Conservation (phyloP, 1,140 invertebrate genomes). For the Cherax quadricarinatus region DNA sequence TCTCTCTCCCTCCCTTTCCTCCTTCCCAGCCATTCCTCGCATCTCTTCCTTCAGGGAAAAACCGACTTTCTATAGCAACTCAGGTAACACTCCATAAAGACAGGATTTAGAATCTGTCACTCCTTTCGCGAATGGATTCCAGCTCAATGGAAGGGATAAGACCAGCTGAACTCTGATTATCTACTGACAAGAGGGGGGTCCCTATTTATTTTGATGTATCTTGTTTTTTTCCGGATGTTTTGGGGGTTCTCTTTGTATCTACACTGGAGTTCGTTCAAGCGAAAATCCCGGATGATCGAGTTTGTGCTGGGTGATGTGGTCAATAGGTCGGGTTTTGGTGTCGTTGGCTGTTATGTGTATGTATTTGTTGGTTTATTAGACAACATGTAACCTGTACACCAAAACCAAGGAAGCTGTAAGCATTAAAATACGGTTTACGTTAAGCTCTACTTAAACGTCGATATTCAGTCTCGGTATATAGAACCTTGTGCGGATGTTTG, state of each 20-base stretch:
- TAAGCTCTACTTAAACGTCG: too few species aligned
- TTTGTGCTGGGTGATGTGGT: neutral
- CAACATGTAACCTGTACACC: too few species aligned
- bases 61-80: neutral
- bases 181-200: neutral
- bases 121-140: neutral
- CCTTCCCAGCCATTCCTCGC: neutral
- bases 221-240: neutral
- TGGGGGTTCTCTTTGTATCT: neutral
- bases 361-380: too few species aligned
- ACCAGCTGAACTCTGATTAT: neutral
- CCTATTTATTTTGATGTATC: neutral
- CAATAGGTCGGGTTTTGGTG: too few species aligned
- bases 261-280: neutral
- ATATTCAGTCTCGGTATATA: too few species aligned
- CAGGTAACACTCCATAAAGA: neutral
- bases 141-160: neutral
- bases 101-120: neutral
- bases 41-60: neutral
- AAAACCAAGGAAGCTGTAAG: too few species aligned
- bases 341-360: too few species aligned
- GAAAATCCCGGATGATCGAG: neutral
- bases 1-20: too few species aligned
- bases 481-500: too few species aligned
- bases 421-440: too few species aligned